phyloP scores from a whole-genome alignment of 37 sponge, comb jelly and placozoan genomes.

The Halichondria panicea region DNA sequence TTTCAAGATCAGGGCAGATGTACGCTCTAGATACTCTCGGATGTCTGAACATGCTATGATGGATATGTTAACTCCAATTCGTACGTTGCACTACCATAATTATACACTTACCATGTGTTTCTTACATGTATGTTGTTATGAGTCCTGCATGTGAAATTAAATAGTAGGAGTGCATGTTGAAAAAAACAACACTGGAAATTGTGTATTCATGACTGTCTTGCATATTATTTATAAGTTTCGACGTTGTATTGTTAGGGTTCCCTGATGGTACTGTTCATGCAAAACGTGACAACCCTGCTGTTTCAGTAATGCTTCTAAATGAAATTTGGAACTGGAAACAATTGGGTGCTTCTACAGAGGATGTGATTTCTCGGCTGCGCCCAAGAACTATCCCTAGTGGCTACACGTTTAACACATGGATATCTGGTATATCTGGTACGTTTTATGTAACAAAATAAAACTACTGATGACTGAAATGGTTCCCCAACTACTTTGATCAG shows the following conservation, averaged over 20 bases:
- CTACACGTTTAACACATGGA: slow-evolving; percentile 12
- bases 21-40: too few relatives aligned
- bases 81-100: background rate
- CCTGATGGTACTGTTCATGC: slow-evolving; percentile 20
- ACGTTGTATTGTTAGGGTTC: background rate
- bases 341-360: background rate
- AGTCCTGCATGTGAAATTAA: too few relatives aligned
- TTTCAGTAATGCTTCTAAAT: background rate
- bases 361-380: slow-evolving; percentile 1
- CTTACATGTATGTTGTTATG: background rate
- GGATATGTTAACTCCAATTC: background rate
- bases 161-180: too few relatives aligned
- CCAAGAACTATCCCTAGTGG: slow-evolving; percentile 33
- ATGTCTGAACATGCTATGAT: slow-evolving; percentile 5
- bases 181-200: too few relatives aligned
- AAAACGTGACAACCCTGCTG: slow-evolving; percentile 8
- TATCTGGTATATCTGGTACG: background rate
- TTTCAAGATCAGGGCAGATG: too few relatives aligned
- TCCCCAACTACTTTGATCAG: too few relatives aligned
- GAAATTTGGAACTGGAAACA: slow-evolving; percentile 10
- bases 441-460: too few relatives aligned
- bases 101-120: background rate
- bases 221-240: background rate
- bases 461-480: too few relatives aligned
- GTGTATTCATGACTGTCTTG: background rate